phyloP scores from a whole-genome alignment of 1,140 invertebrate species.

The Ceratina japonica region DNA sequence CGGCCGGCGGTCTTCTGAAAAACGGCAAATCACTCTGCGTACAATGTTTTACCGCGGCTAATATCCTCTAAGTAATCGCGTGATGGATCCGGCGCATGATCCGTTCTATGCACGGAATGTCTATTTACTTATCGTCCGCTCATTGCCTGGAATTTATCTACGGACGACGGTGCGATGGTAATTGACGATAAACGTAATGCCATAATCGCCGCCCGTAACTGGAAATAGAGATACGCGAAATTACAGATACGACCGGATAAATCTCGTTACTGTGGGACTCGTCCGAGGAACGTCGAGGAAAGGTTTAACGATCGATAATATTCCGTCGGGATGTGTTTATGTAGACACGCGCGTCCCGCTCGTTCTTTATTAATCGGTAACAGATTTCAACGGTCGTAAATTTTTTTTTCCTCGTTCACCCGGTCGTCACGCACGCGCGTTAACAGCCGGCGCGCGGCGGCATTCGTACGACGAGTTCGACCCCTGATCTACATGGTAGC shows the following conservation, averaged over 20 bases:
- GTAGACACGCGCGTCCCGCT: neutral
- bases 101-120: neutral
- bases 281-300: neutral
- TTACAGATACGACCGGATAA: neutral
- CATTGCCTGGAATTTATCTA: neutral
- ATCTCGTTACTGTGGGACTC: neutral
- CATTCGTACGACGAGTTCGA: neutral
- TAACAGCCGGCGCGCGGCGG: neutral
- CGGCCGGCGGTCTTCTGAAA: neutral
- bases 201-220: neutral
- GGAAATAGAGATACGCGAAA: slow-evolving; percentile 29
- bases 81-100: neutral
- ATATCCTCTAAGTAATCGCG: neutral
- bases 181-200: slow-evolving; percentile 16
- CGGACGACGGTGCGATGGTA: neutral
- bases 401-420: neutral
- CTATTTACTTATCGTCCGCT: slow-evolving; percentile 1
- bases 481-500: slow-evolving; percentile 6
- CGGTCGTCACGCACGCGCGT: neutral
- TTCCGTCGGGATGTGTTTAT: too few relatives aligned
- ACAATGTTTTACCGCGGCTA: neutral
- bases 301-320: neutral
- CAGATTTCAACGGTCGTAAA: neutral
- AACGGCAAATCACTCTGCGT: neutral
- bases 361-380: neutral